Percentiles rank a stretch among this genome's conserved stretches.
Evolutionary conservation across 30 jellyfish, hydroid and myxozoan species (phyloP).

Genomic region (Aurelia aurita): DNA sequence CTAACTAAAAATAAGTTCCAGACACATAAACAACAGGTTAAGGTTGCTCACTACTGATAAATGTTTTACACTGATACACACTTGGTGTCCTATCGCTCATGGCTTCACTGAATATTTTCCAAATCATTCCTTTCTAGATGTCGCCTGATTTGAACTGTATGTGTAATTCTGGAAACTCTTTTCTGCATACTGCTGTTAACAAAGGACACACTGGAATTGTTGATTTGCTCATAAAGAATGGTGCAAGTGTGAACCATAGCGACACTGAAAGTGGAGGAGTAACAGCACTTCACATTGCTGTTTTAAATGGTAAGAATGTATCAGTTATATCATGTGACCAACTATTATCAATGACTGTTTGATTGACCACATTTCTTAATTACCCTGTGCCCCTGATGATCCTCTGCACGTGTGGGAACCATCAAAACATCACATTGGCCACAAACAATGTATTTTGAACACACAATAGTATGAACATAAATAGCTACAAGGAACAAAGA

Average conservation of each 20-base stretch:
- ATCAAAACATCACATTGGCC: no score
- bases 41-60: no score
- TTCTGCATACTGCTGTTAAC: constrained; percentile 77
- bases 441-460: no score
- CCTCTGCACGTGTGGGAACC: no score
- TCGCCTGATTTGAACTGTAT: constrained; percentile 20
- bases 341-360: no score
- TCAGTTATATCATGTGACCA: neutral
- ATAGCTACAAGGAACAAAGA: no score
- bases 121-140: constrained; percentile 4
- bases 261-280: constrained; percentile 72
- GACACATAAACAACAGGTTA: no score
- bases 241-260: constrained; percentile 74
- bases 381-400: no score
- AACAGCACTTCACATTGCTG: constrained; percentile 93
- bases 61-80: no score
- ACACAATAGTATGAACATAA: no score
- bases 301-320: constrained; percentile 55
- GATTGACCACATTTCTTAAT: no score
- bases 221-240: constrained; percentile 47
- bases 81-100: neutral
- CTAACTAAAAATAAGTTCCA: no score
- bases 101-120: neutral
- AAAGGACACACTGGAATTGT: constrained; percentile 46
- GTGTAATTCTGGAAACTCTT: constrained; percentile 76